These are phyloP conservation scores for Aphelinus atriplicis DNA, from an alignment of 1,140 invertebrate species.

Conservation along the genomic window DNA sequence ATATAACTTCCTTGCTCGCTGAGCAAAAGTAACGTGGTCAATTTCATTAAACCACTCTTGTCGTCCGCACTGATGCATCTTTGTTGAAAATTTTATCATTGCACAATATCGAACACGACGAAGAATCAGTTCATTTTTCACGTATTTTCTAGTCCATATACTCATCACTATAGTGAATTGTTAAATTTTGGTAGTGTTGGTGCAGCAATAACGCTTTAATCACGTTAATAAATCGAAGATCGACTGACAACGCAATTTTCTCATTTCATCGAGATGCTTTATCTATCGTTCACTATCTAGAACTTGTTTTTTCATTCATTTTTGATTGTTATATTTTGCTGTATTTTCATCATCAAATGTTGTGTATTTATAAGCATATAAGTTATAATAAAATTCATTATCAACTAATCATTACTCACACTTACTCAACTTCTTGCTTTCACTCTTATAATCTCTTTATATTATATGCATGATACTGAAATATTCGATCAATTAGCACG, in stretches of 20 bases:
- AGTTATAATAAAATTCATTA: constrained; percentile 26
- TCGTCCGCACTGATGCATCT: too few relatives aligned
- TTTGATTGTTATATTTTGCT: not conserved
- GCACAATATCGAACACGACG: too few relatives aligned
- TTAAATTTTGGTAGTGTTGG: too few relatives aligned
- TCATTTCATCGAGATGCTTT: constrained; percentile 11
- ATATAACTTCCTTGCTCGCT: too few relatives aligned
- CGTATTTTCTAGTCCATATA: too few relatives aligned
- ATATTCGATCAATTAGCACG: not conserved
- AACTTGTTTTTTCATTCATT: not conserved
- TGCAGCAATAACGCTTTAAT: too few relatives aligned
- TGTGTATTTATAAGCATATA: constrained; percentile 9
- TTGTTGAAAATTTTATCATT: too few relatives aligned
- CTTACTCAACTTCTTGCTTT: constrained; percentile 4
- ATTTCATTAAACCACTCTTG: too few relatives aligned
- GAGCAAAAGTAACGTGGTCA: too few relatives aligned
- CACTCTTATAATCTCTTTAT: not conserved
- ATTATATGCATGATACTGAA: not conserved
- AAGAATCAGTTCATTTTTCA: too few relatives aligned
- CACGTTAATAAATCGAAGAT: too few relatives aligned
- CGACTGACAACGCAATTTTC: not conserved
- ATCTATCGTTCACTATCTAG: not conserved
- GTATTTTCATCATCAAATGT: not conserved
- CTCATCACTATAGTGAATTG: too few relatives aligned
- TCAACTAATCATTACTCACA: constrained; percentile 22